phyloP scores from a whole-genome alignment of 2,888 invertebrate species.

The Xiphydria camelus region DNA sequence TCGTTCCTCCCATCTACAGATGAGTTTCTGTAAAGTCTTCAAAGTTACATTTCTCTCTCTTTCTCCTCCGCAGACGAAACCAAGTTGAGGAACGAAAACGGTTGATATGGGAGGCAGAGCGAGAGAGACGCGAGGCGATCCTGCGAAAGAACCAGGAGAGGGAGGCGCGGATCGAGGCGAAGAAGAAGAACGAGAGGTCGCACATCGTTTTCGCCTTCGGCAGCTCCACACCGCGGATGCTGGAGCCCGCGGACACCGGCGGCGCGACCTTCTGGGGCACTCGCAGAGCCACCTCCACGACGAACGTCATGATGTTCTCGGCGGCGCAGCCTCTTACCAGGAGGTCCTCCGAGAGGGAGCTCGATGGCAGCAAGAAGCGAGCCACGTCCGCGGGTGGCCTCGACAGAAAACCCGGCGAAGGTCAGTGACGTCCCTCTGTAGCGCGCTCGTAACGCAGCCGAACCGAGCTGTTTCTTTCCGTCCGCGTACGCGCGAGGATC shows the following conservation, averaged over 20 bases:
- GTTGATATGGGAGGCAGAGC: slow-evolving; percentile 86
- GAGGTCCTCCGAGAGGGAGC: slow-evolving; percentile 82
- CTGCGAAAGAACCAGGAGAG: slow-evolving; percentile 84
- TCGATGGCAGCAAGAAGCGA: slow-evolving; percentile 76
- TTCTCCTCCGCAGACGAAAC: slow-evolving; percentile 52
- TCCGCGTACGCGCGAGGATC: too few relatives aligned
- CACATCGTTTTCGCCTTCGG: slow-evolving; percentile 84
- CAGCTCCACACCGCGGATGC: slow-evolving; percentile 85
- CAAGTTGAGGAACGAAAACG: slow-evolving; percentile 88
- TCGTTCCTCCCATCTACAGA: too few relatives aligned
- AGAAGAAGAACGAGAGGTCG: slow-evolving; percentile 75
- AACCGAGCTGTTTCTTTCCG: too few relatives aligned
- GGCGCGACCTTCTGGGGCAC: slow-evolving; percentile 80
- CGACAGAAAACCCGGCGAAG: slow-evolving; percentile 68
- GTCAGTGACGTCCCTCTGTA: slow-evolving; percentile 48
- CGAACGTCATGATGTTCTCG: slow-evolving; percentile 77
- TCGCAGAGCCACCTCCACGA: slow-evolving; percentile 86
- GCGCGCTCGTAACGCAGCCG: neutral
- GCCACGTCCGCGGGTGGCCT: slow-evolving; percentile 74
- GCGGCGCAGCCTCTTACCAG: slow-evolving; percentile 75
- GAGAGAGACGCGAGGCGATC: slow-evolving; percentile 84
- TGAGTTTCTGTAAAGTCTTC: slow-evolving; percentile 1
- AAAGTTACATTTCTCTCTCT: too few relatives aligned
- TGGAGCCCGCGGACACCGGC: slow-evolving; percentile 80
- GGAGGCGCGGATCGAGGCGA: slow-evolving; percentile 79